Percentiles rank a stretch among this genome's conserved stretches.
Conservation (phyloP, 2,113 vertebrate species). For the Mirounga angustirostris region DNA sequence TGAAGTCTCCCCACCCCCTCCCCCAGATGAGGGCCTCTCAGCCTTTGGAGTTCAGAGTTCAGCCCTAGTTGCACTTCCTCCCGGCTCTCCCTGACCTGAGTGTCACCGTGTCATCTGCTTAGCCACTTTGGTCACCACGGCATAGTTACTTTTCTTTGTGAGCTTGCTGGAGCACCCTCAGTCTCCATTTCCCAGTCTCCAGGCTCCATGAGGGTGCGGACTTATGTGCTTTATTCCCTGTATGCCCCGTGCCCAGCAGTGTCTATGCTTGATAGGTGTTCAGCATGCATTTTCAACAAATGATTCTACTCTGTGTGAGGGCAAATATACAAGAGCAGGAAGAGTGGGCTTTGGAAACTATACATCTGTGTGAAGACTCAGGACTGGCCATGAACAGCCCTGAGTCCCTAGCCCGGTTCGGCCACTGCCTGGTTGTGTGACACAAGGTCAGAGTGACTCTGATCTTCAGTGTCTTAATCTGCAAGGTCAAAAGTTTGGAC, state of each 20-base stretch:
- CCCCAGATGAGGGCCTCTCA: not conserved
- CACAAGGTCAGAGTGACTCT: not conserved
- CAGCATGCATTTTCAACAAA: not conserved
- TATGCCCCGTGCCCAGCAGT: not conserved
- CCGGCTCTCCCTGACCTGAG: not conserved
- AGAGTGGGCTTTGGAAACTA: not conserved
- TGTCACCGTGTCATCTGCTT: not conserved
- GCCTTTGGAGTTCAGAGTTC: not conserved
- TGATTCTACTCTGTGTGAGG: not conserved
- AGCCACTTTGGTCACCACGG: not conserved
- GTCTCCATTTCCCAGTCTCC: not conserved
- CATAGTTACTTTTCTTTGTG: not conserved
- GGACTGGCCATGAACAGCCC: not conserved
- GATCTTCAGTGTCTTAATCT: not conserved
- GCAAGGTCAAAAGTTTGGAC: not conserved
- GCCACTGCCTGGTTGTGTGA: not conserved
- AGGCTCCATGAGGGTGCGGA: rapidly evolving
- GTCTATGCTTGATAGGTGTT: not conserved
- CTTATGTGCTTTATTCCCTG: not conserved
- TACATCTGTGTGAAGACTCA: not conserved
- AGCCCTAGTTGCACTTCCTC: not conserved
- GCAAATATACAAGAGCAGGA: not conserved
- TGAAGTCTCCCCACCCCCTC: not conserved
- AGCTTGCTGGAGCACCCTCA: not conserved
- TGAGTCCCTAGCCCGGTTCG: not conserved